phyloP scores from a whole-genome alignment of 2,797 vertebrate genomes.

The Masticophis lateralis region DNA sequence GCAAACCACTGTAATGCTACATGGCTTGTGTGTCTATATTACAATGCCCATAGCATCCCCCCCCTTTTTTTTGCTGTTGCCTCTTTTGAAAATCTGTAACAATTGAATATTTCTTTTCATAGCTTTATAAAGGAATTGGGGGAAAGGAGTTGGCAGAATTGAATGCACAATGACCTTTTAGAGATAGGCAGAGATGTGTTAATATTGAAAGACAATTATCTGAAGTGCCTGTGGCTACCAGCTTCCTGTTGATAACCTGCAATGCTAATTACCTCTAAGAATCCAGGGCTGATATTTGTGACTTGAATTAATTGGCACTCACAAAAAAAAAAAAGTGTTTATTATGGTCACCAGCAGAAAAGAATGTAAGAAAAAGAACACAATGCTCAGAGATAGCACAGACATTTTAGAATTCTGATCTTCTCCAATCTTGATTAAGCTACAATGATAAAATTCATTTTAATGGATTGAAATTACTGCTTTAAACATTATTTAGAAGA shows the following conservation, averaged over 20 bases:
- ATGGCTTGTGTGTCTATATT: slow-evolving; percentile 4
- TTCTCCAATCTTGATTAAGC: fast-evolving
- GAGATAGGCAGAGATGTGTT: slow-evolving; percentile 59
- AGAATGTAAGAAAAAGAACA: not conserved
- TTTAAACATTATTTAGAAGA: not conserved
- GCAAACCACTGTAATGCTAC: slow-evolving; percentile 4
- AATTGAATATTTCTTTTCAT: slow-evolving; percentile 38
- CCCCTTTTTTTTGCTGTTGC: not conserved
- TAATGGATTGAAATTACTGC: not conserved
- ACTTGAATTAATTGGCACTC: slow-evolving; percentile 65
- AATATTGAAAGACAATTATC: slow-evolving; percentile 72
- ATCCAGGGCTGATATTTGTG: slow-evolving; percentile 68
- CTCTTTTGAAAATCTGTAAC: slow-evolving; percentile 32
- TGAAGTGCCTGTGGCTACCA: slow-evolving; percentile 62
- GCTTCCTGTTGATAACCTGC: slow-evolving; percentile 70
- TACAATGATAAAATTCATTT: not conserved
- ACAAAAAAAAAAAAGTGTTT: slow-evolving; percentile 36
- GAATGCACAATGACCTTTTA: slow-evolving; percentile 68
- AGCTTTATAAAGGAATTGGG: slow-evolving; percentile 37
- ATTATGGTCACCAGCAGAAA: slow-evolving; percentile 24
- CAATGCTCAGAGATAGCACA: not conserved
- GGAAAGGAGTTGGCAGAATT: slow-evolving; percentile 16
- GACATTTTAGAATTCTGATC: not conserved
- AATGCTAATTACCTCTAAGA: slow-evolving; percentile 73
- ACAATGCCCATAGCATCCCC: slow-evolving; percentile 13